phyloP scores from a whole-genome alignment of 2,888 invertebrate species.

The Hydrotaea diabolus region DNA sequence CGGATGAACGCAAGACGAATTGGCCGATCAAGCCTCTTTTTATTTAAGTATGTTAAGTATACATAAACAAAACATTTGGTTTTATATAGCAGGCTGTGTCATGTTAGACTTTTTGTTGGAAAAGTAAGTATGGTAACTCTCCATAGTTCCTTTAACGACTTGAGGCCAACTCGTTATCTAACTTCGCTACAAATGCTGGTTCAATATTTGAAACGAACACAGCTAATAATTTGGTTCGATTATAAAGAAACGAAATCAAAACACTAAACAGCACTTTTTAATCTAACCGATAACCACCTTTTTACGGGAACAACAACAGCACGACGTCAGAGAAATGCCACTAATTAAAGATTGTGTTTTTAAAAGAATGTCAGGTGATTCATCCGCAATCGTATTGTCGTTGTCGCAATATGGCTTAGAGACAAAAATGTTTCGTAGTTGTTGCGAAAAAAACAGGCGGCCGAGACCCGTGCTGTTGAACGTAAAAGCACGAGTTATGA shows the following conservation, averaged over 20 bases:
- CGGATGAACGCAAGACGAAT: too few relatives aligned
- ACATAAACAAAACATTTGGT: too few relatives aligned
- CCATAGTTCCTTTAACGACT: too few relatives aligned
- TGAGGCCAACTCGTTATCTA: too few relatives aligned
- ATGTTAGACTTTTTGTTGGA: too few relatives aligned
- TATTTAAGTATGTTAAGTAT: too few relatives aligned
- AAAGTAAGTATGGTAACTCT: too few relatives aligned
- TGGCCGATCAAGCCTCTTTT: too few relatives aligned
- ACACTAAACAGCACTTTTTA: not conserved
- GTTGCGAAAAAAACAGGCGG: not conserved
- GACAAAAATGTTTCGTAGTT: conserved; percentile 32
- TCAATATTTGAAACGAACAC: too few relatives aligned
- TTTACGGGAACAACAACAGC: conserved; percentile 9
- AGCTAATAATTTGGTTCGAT: not conserved
- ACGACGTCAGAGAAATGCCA: conserved; percentile 38
- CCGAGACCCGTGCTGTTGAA: not conserved
- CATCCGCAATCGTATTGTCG: conserved; percentile 35
- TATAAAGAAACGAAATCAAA: not conserved
- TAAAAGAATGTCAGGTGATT: conserved; percentile 57
- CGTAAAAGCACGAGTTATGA: conserved; percentile 23
- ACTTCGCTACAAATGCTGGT: too few relatives aligned
- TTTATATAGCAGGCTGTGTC: too few relatives aligned
- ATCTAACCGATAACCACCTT: not conserved
- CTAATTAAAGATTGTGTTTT: conserved; percentile 39
- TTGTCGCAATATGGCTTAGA: conserved; percentile 30